Base-by-base conservation (phyloP, 2,888 invertebrate species). In the Perizoma affinitatum region DNA sequence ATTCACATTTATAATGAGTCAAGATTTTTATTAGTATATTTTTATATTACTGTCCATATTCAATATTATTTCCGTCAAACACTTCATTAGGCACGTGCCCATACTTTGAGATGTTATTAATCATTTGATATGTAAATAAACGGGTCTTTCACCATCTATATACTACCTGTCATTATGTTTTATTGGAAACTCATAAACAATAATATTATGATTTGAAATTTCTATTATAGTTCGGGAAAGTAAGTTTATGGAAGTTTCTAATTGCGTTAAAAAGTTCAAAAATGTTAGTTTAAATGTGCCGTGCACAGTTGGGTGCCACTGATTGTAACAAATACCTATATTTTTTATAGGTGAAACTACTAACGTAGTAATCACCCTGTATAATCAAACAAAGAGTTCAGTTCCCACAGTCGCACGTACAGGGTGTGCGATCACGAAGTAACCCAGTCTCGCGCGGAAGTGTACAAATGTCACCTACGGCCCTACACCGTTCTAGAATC, bases 341-440 rank as follows among this genome's bases (percentile, higher is more conserved):
- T n/a, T n/a, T n/a, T n/a, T n/a, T n/a, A n/a, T n/a, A n/a, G n/a
- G n/a, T n/a, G n/a, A n/a, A n/a, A 22, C 22, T 22, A 22, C 22
- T 22, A 22, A n/a, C n/a, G 22, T 22, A 22, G 3, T 38, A 33
- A 63, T 50, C 86, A 76, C 7, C 72, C 83, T 84, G 81, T 88
- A 84, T 78, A 78, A 65, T 66, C 67, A 73, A 75, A 84, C 84
- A 85, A 86, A 86, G 83, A 77, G 78, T 72, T 79, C 72, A 76
- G 85, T 91, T 91, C 91, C 91, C 91, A 91, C 91, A 91, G 87
- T 88, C 86, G 79, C 83, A 84, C 80, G 84, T 85, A 89, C 85
- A 86, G 88, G 87, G 86, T 89, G 89, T 82, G 85, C 81, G 80
- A 79, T 87, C 90, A 91, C 91, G 91, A 90, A 84, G 76, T 88